Evolutionary conservation across 2,888 invertebrate species (phyloP), one percentile per base, ranked within the genome.

Genomic region (Pyrrhia umbra): DNA sequence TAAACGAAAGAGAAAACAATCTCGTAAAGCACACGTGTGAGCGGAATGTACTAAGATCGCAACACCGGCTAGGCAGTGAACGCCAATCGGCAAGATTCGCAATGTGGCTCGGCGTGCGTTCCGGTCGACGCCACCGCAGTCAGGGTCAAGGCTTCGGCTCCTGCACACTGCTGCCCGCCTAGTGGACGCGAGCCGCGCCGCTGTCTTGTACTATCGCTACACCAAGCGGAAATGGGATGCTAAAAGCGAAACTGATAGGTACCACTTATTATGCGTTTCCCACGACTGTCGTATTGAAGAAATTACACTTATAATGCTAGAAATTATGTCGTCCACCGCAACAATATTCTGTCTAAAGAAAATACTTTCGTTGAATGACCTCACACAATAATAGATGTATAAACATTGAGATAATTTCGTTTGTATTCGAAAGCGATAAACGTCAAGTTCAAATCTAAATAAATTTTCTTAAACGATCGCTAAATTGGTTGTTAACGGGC

Each of bases 41-140:
- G 86, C 60, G 89, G 90, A 89, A 90, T 90, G 91, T 90, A 92
- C 91, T 86, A 91, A 90, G 92, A 90, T 85, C 87, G 86, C 90
- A 92, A 88, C 86, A 88, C 77, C 78, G 88, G 83, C 88, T 88
- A 88, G 88, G 89, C 84, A 81, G 81, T 86, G 85, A 86, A 86
- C 85, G 88, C 88, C 90, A 90, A 91, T 90, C 89, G 88, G 85
- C 90, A 87, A 91, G 90, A 92, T 90, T 92, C 88, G 91, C 92
- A 88, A 87, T 90, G 91, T 88, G 84, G 88, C 89, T 88, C 89
- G 89, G 90, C 89, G 91, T 89, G 90, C 94, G 94, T 94, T 93
- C 92, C 94, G 95, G 95, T 95, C 95, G 95, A 89, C 95, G 95
- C 94, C 94, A 93, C 92, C 93, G 90, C 89, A 88, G 86, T 92